These are phyloP conservation scores for Solea senegalensis DNA, from an alignment of 2,113 vertebrate species.

Conservation along the genomic window DNA sequence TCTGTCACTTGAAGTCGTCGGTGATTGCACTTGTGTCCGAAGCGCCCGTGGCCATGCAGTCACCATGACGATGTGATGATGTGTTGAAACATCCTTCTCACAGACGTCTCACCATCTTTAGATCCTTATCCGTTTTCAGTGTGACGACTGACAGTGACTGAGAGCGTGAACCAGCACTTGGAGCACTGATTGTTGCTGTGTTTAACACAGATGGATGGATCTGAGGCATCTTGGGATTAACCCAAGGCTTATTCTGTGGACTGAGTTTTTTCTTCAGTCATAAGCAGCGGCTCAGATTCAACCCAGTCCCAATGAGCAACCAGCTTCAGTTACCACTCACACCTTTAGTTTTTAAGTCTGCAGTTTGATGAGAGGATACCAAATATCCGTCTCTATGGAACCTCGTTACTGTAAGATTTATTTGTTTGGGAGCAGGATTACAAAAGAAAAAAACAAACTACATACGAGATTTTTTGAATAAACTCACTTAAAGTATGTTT, in stretches of 20 bases:
- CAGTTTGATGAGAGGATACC: too few relatives aligned
- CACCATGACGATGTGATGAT: too few relatives aligned
- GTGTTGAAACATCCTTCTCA: not conserved
- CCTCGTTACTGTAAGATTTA: too few relatives aligned
- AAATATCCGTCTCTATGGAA: too few relatives aligned
- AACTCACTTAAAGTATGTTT: too few relatives aligned
- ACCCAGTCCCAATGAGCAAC: not conserved
- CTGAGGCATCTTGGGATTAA: not conserved
- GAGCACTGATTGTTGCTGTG: too few relatives aligned
- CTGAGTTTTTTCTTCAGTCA: not conserved
- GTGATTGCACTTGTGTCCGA: not conserved
- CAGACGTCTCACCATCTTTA: not conserved
- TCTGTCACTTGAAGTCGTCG: not conserved
- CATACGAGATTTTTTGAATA: too few relatives aligned
- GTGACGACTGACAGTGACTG: not conserved
- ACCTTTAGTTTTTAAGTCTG: too few relatives aligned
- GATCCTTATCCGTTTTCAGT: not conserved
- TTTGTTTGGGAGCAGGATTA: too few relatives aligned
- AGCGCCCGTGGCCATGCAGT: not conserved
- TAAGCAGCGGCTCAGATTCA: not conserved
- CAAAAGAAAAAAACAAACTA: too few relatives aligned
- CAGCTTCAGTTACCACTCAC: too few relatives aligned
- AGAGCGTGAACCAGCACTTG: too few relatives aligned
- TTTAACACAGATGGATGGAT: not conserved
- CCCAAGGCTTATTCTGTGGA: not conserved